Percentiles rank a stretch among this genome's conserved stretches.
Evolutionary conservation across 2,797 vertebrate genomes (phyloP).

Genomic region (Varecia variegata): DNA sequence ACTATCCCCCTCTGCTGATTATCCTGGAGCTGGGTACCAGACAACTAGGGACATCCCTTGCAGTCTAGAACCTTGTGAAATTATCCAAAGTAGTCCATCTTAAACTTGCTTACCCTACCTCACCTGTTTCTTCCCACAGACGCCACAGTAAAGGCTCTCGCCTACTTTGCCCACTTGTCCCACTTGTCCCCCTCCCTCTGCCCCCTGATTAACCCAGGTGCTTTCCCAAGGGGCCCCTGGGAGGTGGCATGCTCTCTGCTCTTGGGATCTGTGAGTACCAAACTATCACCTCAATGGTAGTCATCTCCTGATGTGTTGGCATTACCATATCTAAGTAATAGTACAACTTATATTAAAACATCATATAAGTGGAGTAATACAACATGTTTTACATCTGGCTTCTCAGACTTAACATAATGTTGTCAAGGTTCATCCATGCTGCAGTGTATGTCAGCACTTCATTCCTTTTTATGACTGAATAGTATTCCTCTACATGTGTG

Average conservation of each 20-base stretch:
- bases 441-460: neutral
- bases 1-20: neutral
- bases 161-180: neutral
- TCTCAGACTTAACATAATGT: neutral
- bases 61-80: neutral
- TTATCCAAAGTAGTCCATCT: neutral
- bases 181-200: neutral
- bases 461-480: neutral
- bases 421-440: neutral
- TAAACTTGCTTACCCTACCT: neutral
- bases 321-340: neutral
- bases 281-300: neutral
- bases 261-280: neutral
- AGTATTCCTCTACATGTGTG: neutral
- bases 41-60: no score
- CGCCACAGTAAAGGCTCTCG: neutral
- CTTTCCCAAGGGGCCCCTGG: neutral
- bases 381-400: neutral
- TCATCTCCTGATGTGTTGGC: neutral
- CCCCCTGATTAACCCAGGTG: neutral
- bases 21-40: neutral
- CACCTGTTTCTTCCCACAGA: neutral
- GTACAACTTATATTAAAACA: neutral
- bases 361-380: neutral
- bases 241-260: neutral